A percentile compares a stretch with the other conserved stretches of the same genome.
phyloP scores from a whole-genome alignment of 2,888 invertebrate species.

The Mythimna ferrago region DNA sequence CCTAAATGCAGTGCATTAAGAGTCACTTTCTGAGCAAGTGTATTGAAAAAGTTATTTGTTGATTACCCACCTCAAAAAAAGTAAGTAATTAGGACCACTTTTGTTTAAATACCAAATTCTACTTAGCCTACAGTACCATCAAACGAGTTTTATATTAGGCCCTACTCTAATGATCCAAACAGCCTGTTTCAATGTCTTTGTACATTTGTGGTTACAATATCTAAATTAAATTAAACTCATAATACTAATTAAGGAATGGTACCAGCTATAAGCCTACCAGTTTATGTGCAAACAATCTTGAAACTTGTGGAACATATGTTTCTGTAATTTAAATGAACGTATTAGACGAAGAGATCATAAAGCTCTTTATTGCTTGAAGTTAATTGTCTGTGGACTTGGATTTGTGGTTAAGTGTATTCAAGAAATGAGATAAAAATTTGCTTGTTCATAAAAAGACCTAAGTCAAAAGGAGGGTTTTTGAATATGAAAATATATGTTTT shows the following conservation, averaged over 20 bases:
- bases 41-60: too few species aligned
- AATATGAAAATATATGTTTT: too few species aligned
- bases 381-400: constrained; percentile 12
- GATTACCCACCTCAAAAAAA: too few species aligned
- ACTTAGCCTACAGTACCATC: not conserved
- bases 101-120: not conserved
- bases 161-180: constrained; percentile 9
- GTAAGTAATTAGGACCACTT: not conserved
- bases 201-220: constrained; percentile 31
- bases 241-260: constrained; percentile 33
- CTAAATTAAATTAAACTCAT: constrained; percentile 36
- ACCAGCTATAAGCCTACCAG: constrained; percentile 10
- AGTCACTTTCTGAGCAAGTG: too few species aligned
- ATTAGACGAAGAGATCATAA: constrained; percentile 20
- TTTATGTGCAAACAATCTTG: constrained; percentile 39
- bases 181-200: not conserved
- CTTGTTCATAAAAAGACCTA: too few species aligned
- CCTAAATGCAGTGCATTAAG: too few species aligned
- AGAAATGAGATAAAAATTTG: too few species aligned
- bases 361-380: constrained; percentile 35
- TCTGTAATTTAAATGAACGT: constrained; percentile 25
- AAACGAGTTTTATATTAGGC: constrained; percentile 20
- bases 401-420: constrained; percentile 13
- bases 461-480: too few species aligned
- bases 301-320: constrained; percentile 45